Evolutionary conservation across 2,113 vertebrate species (phyloP), one percentile per base, ranked within the genome.

Genomic region (Pelobates fuscus): DNA sequence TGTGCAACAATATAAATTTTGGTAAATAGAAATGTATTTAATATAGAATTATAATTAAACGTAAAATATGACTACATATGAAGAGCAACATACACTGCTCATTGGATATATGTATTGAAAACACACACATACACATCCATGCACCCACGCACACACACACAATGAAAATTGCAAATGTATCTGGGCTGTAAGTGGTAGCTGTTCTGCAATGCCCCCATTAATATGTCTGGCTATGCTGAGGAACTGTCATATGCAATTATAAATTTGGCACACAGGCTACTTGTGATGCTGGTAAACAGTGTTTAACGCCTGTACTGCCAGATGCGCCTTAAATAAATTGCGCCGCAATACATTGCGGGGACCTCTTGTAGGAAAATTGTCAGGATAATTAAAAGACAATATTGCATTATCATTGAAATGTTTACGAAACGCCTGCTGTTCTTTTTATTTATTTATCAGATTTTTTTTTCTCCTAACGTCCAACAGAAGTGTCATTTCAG

Each of bases 111-210:
- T n/a, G n/a, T n/a, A n/a, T n/a, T n/a, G n/a, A n/a, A n/a, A n/a
- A n/a, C n/a, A n/a, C n/a, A n/a, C 21, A 20, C 55, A 37, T 37
- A 37, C 32, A 37, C 32, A 37, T 10, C 5, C 5, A 37, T 6
- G 10, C 32, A 37, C 17, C 44, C 26, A 23, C 62, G 55, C 65
- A 23, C 55, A n/a, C 24, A 24, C 15, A 66, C 55, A n/a, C 61
- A 32, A 41, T 23, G 70, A 83, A 82, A 82, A 79, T 78, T 81
- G 20, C 70, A 76, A 80, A 77, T 80, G 81, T 78, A 81, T 30
- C 52, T 6, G 32, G 32, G 32, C 32, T 70, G 54, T 21, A 70
- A 86, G 82, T 84, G 85, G 81, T 81, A 80, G 43, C 79, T 58
- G 37, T 81, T 80, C 83, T 73, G 82, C 80, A 80, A 68, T 59